Evolutionary conservation across 2,797 vertebrate species (phyloP).

Genomic region (Chromobotia macracanthus): DNA sequence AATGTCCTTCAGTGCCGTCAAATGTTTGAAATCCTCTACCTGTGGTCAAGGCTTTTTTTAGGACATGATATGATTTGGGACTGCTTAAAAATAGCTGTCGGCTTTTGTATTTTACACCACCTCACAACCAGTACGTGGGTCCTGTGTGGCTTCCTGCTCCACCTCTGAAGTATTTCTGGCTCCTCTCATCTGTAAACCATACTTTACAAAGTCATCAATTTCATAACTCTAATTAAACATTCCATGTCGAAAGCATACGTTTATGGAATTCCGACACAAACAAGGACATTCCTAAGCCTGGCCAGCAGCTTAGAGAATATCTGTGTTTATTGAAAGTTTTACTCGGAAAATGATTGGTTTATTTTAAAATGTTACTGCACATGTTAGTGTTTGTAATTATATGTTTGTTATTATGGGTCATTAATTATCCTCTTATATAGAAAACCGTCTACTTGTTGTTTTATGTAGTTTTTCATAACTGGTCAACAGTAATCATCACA

Average conservation of each 20-base stretch:
- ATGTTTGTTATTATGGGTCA: conserved; percentile 34
- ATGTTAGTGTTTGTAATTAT: neutral
- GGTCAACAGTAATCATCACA: conserved; percentile 21
- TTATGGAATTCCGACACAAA: conserved; percentile 71
- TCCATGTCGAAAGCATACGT: conserved; percentile 70
- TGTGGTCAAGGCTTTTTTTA: neutral
- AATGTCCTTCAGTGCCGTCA: conserved; percentile 4
- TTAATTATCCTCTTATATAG: conserved; percentile 35
- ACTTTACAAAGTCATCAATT: conserved; percentile 68
- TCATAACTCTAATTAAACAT: conserved; percentile 72
- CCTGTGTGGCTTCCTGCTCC: conserved; percentile 67
- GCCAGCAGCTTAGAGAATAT: conserved; percentile 62
- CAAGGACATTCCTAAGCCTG: conserved; percentile 70
- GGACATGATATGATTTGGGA: conserved; percentile 14
- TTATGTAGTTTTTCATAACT: conserved; percentile 8
- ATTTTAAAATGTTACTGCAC: neutral
- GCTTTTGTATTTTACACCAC: conserved; percentile 37
- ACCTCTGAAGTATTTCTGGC: conserved; percentile 73
- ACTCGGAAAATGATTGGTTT: conserved; percentile 11
- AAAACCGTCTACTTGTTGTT: neutral
- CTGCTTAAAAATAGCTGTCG: conserved; percentile 33
- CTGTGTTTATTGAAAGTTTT: conserved; percentile 58
- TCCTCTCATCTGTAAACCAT: conserved; percentile 66
- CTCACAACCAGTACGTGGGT: conserved; percentile 51
- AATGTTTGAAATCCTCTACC: conserved; percentile 19